Percentiles rank a stretch among this genome's conserved stretches.
These are phyloP conservation scores for Euwallacea fornicatus DNA, from an alignment of 1,140 invertebrate genomes.

Conservation along the genomic window DNA sequence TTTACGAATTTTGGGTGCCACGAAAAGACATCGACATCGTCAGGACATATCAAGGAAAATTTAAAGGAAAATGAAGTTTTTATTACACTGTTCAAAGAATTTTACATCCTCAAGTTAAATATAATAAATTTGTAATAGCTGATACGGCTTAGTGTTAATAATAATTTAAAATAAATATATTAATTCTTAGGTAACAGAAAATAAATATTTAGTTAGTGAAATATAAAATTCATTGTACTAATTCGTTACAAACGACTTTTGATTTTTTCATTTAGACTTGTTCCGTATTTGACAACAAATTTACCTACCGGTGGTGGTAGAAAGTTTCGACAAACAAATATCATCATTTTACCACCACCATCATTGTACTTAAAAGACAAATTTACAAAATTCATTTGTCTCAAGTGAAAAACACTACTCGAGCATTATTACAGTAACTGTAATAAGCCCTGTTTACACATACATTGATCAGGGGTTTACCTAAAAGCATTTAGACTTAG, in stretches of 20 bases:
- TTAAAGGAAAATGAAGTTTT: slow-evolving; percentile 14
- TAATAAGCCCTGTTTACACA: too few species aligned
- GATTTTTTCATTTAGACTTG: too few species aligned
- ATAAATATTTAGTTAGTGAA: slow-evolving; percentile 27
- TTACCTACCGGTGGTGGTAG: too few species aligned
- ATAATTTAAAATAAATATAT: slow-evolving; percentile 41
- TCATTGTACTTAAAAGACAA: too few species aligned
- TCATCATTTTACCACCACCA: too few species aligned
- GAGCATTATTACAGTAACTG: too few species aligned
- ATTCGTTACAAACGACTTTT: not conserved
- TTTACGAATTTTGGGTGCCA: slow-evolving; percentile 73
- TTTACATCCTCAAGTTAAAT: slow-evolving; percentile 32
- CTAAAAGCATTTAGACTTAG: too few species aligned
- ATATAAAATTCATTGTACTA: slow-evolving; percentile 16
- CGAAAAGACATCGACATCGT: slow-evolving; percentile 69
- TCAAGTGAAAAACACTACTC: too few species aligned
- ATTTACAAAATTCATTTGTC: too few species aligned
- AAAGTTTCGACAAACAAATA: too few species aligned
- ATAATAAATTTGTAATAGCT: not conserved
- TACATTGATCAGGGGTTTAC: too few species aligned
- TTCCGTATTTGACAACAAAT: too few species aligned
- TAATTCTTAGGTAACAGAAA: slow-evolving; percentile 39
- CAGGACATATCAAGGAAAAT: slow-evolving; percentile 54
- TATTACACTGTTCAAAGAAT: slow-evolving; percentile 25
- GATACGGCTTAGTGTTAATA: slow-evolving; percentile 2